phyloP scores from a whole-genome alignment of 2,797 vertebrate species.

The Propithecus deckenii region DNA sequence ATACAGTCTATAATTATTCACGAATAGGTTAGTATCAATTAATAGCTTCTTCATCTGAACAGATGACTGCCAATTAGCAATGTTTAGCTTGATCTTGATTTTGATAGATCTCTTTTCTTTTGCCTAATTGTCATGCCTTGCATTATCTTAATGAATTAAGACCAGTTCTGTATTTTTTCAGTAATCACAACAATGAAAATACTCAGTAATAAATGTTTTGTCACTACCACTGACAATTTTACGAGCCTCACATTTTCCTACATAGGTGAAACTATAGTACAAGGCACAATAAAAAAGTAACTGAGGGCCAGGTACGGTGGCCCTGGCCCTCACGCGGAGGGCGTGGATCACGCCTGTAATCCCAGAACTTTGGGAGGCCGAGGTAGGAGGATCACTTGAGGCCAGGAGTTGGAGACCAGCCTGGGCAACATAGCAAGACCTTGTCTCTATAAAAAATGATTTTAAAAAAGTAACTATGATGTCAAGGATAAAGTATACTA shows the following conservation, averaged over 20 bases:
- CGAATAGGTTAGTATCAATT: background rate
- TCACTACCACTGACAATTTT: background rate
- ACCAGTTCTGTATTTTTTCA: background rate
- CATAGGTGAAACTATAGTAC: background rate
- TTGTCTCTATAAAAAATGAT: background rate
- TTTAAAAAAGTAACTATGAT: background rate
- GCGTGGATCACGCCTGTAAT: background rate
- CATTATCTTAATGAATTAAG: constrained; percentile 35
- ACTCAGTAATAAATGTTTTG: background rate
- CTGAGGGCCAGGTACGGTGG: background rate
- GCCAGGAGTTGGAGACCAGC: background rate
- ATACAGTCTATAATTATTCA: background rate
- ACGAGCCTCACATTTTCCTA: background rate
- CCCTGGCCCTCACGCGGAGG: too few relatives aligned
- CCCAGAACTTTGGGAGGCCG: background rate
- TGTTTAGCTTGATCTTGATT: background rate
- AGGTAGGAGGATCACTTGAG: background rate
- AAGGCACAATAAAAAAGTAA: background rate
- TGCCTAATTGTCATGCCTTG: background rate
- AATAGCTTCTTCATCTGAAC: background rate
- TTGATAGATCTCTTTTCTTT: constrained; percentile 24
- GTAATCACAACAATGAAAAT: background rate
- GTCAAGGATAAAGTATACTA: background rate
- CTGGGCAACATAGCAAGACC: background rate
- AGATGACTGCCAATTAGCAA: background rate